Conservation (phyloP, 2,113 vertebrate species). For the Larimichthys crocea region DNA sequence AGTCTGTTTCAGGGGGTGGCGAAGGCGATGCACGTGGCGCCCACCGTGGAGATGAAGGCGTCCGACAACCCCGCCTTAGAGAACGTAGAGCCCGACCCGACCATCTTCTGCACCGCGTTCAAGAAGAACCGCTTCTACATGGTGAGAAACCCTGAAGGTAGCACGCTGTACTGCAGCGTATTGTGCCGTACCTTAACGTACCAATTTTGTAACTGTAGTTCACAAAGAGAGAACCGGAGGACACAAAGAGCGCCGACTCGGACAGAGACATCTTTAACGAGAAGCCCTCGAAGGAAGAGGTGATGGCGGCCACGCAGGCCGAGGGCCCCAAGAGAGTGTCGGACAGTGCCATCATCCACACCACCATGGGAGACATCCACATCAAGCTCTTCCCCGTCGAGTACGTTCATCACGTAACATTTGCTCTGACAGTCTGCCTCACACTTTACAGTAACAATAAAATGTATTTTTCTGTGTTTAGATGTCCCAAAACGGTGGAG, state of each 20-base stretch:
- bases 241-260: conserved; percentile 97
- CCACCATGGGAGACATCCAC: conserved; percentile 98
- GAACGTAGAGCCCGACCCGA: conserved; percentile 91
- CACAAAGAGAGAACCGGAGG: conserved; percentile 96
- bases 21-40: conserved; percentile 88
- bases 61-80: conserved; percentile 97
- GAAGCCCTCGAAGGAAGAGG: conserved; percentile 99
- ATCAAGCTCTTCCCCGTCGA: conserved; percentile 98
- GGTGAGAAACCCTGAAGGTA: conserved; percentile 78
- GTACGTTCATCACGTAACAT: conserved; percentile 80
- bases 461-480: conserved; percentile 48
- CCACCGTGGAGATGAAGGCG: conserved; percentile 98
- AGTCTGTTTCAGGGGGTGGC: conserved; percentile 95
- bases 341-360: conserved; percentile 97
- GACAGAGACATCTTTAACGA: conserved; percentile 99
- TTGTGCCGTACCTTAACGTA: too few relatives aligned
- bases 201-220: conserved; percentile 82
- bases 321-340: conserved; percentile 98
- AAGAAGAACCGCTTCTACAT: conserved; percentile 99
- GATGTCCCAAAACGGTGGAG: conserved; percentile 98
- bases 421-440: not conserved
- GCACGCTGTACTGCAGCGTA: too few relatives aligned
- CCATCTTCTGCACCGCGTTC: conserved; percentile 95
- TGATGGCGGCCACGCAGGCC: conserved; percentile 99
- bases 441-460: too few relatives aligned